These are phyloP conservation scores for Lynx canadensis DNA, from an alignment of 2,113 vertebrate species.

Conservation along the genomic window DNA sequence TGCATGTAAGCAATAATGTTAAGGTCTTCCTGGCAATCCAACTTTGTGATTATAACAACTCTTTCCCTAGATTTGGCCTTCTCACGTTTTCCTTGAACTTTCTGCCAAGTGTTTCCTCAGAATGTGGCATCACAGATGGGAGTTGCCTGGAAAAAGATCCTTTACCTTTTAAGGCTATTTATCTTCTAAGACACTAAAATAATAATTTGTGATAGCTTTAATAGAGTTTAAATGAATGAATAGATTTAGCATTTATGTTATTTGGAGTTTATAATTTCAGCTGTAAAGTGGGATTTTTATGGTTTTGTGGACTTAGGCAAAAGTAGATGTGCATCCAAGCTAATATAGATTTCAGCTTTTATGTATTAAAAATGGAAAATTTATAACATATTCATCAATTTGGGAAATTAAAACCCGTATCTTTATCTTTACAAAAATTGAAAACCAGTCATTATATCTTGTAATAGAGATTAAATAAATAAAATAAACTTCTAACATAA, in stretches of 20 bases:
- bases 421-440: constrained; percentile 44
- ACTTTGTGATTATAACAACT: background rate
- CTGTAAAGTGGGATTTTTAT: constrained; percentile 57
- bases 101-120: constrained; percentile 37
- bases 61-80: constrained; percentile 9
- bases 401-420: constrained; percentile 32
- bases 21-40: constrained; percentile 27
- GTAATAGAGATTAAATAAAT: constrained; percentile 46
- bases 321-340: constrained; percentile 24
- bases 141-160: constrained; percentile 8
- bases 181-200: constrained; percentile 43
- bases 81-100: constrained; percentile 19
- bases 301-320: constrained; percentile 38
- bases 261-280: constrained; percentile 8
- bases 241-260: constrained; percentile 61
- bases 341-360: constrained; percentile 48
- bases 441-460: constrained; percentile 59
- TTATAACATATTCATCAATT: constrained; percentile 34
- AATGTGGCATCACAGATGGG: background rate
- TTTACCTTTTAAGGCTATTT: constrained; percentile 39
- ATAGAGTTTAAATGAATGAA: constrained; percentile 47
- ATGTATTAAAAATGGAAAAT: constrained; percentile 52
- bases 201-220: constrained; percentile 49
- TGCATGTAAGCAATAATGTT: background rate
- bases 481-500: constrained; percentile 45